Evolutionary conservation across 2,888 invertebrate genomes (phyloP), one percentile per base, ranked within the genome.

Genomic region (Andrena bucephala): DNA sequence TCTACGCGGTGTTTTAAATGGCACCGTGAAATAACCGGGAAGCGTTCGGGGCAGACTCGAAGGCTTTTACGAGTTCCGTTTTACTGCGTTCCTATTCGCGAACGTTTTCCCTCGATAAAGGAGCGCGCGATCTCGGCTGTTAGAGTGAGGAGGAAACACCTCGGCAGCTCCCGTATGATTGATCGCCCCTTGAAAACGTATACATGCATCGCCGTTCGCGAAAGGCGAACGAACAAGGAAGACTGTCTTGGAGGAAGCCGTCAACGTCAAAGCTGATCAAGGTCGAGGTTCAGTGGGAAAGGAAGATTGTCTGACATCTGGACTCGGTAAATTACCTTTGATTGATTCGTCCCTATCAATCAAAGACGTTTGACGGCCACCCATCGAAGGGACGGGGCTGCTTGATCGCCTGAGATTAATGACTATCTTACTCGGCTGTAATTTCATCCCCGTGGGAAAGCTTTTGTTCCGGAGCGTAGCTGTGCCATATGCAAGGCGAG

Each of bases 1-100:
- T 70, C 63, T 42, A 42, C 60, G 60, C 27, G 74, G 67, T 79
- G 87, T 88, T 88, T 70, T 65, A 86, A 88, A 84, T 70, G 76
- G 71, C 63, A 52, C 54, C 54, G 59, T 33, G 48, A 33, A 77
- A 57, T 82, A 77, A 27, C 75, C 65, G 31, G 54, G 59, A 73
- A 71, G 48, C 60, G 74, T 84, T 84, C 62, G 60, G 24, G 16
- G 48, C 24, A 20, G 27, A 33, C n/a, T n/a, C 8, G 29, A 60
- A 69, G 54, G 74, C 57, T 71, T 74, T 73, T 54, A 20, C 68
- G 59, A 27, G 42, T 0, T 16, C 42, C 57, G 24, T 54, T 73
- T 79, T 69, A 66, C 70, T 50, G 67, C 10, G 27, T n/a, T 48
- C 29, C 69, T 24, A 33, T 62, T 72, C 52, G 67, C 48, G 4